Evolutionary conservation across 2,888 invertebrate species (phyloP).

Genomic region (Calameuta idolon): DNA sequence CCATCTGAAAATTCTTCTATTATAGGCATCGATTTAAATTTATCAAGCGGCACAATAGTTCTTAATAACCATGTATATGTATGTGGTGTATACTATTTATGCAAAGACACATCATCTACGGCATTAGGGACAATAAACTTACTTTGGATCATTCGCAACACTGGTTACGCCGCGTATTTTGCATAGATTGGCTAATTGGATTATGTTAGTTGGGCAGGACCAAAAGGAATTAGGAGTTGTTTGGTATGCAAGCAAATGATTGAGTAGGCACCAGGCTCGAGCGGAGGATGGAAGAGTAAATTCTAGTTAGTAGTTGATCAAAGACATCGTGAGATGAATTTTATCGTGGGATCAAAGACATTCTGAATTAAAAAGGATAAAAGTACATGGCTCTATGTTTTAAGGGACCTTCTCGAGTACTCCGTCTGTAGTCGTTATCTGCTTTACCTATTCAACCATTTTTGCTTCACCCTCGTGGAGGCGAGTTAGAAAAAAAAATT

Average conservation of each 20-base stretch:
- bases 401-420: neutral
- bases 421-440: neutral
- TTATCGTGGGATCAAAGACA: neutral
- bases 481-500: neutral
- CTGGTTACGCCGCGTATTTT: conserved; percentile 22
- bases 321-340: conserved; percentile 4
- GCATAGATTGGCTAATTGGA: conserved; percentile 28
- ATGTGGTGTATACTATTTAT: neutral
- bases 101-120: neutral
- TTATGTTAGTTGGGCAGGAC: conserved; percentile 23
- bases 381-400: neutral
- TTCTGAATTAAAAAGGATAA: conserved; percentile 2
- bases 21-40: neutral
- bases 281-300: conserved; percentile 4
- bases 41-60: neutral
- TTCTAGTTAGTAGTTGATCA: conserved; percentile 3
- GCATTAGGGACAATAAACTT: neutral
- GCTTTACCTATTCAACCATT: neutral
- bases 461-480: neutral
- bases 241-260: conserved; percentile 30
- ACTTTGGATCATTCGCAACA: neutral
- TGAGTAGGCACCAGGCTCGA: conserved; percentile 16
- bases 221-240: conserved; percentile 32
- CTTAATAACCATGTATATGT: too few species aligned
- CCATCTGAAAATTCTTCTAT: neutral